Evolutionary conservation across 2,797 vertebrate genomes (phyloP).

Genomic region (Picus viridis): DNA sequence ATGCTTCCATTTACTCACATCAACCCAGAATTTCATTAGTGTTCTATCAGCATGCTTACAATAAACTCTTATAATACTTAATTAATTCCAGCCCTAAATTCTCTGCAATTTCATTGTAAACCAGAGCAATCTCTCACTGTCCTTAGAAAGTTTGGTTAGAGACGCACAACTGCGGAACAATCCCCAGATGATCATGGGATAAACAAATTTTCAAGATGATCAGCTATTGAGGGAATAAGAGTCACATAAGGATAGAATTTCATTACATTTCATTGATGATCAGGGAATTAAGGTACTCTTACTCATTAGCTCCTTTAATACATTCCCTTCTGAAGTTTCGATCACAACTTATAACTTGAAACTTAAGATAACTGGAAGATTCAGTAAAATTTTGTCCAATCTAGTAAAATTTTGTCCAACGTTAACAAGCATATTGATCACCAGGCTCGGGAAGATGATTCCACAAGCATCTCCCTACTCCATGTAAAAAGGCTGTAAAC

Average conservation of each 20-base stretch:
- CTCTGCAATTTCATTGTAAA: neutral
- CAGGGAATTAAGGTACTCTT: neutral
- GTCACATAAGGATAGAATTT: neutral
- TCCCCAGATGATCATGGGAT: neutral
- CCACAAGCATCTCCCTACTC: neutral
- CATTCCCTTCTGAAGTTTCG: neutral
- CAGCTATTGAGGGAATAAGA: neutral
- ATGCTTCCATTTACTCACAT: neutral
- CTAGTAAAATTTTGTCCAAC: neutral
- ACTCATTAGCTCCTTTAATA: neutral
- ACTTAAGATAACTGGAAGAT: neutral
- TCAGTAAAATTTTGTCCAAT: too few species aligned
- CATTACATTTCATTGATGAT: neutral
- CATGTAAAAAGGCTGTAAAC: neutral
- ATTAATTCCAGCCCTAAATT: neutral
- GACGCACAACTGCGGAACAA: accelerated
- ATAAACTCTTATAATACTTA: neutral
- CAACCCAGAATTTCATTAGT: neutral
- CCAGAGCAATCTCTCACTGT: neutral
- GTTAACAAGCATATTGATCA: neutral
- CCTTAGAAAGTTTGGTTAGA: neutral
- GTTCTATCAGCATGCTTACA: neutral
- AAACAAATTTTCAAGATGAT: neutral
- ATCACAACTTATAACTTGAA: neutral
- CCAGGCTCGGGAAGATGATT: too few species aligned